Evolutionary conservation across 1,140 invertebrate species (phyloP).

Genomic region (Oreohelix idahoensis): DNA sequence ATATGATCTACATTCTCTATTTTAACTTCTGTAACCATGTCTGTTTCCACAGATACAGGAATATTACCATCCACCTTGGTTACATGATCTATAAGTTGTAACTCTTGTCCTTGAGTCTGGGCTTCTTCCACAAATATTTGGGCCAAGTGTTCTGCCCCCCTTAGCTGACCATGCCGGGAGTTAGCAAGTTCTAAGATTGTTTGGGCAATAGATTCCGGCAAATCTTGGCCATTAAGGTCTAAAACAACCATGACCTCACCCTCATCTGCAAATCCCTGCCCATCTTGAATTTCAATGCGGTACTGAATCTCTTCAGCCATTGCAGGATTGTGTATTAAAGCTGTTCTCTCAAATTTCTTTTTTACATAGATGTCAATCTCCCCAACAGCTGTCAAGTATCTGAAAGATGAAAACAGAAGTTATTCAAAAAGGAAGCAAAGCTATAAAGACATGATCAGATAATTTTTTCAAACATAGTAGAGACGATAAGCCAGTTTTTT

Average conservation of each 20-base stretch:
- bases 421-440: no score
- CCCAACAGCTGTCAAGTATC: no score
- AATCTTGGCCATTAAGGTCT: conserved; percentile 34
- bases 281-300: conserved; percentile 24
- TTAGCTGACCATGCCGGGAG: neutral
- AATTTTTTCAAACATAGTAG: no score
- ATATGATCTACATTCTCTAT: neutral
- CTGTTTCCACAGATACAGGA: neutral
- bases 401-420: no score
- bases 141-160: neutral
- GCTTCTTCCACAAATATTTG: conserved; percentile 18
- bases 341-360: no score
- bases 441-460: no score
- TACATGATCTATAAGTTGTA: neutral
- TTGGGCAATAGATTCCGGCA: conserved; percentile 24
- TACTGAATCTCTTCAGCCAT: conserved; percentile 18
- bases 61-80: neutral
- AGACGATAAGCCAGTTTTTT: no score
- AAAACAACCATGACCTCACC: conserved; percentile 30
- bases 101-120: neutral
- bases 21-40: neutral
- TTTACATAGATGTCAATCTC: no score
- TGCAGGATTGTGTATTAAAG: neutral
- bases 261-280: neutral
- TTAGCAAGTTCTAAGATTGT: conserved; percentile 26